Conservation (phyloP, 2,797 vertebrate genomes). For the Hydrophis major region DNA sequence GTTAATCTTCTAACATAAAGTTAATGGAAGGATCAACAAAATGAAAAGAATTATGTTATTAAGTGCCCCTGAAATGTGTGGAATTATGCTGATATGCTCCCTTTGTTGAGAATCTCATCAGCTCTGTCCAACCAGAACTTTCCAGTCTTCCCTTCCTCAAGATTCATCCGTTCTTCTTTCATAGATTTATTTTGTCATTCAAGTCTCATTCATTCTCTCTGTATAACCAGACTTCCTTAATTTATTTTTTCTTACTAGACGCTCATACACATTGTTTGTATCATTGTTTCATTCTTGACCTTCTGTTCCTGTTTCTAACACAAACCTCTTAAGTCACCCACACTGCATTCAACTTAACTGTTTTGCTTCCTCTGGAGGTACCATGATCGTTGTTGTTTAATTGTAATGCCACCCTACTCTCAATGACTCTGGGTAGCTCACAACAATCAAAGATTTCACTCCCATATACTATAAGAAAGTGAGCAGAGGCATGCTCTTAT, state of each 20-base stretch:
- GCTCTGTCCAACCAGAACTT: background rate
- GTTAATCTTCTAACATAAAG: background rate
- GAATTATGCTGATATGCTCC: background rate
- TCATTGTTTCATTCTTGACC: background rate
- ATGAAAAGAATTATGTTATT: background rate
- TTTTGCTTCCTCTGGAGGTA: background rate
- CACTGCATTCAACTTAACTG: background rate
- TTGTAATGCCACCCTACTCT: background rate
- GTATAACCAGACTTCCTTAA: background rate
- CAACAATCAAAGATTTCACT: background rate
- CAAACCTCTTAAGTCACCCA: background rate
- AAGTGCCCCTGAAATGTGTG: background rate
- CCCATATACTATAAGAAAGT: background rate
- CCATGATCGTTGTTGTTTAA: background rate
- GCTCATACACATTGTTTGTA: background rate
- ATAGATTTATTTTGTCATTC: background rate
- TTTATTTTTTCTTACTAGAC: background rate
- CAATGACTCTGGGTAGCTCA: background rate
- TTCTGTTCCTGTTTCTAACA: background rate
- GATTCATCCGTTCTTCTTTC: background rate
- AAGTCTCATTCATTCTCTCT: background rate
- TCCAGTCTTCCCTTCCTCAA: background rate
- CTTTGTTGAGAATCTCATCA: background rate
- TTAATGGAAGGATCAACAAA: background rate
- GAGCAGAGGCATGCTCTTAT: background rate